These are phyloP conservation scores for Zelleria hepariella DNA, from an alignment of 2,888 invertebrate species.

Conservation along the genomic window DNA sequence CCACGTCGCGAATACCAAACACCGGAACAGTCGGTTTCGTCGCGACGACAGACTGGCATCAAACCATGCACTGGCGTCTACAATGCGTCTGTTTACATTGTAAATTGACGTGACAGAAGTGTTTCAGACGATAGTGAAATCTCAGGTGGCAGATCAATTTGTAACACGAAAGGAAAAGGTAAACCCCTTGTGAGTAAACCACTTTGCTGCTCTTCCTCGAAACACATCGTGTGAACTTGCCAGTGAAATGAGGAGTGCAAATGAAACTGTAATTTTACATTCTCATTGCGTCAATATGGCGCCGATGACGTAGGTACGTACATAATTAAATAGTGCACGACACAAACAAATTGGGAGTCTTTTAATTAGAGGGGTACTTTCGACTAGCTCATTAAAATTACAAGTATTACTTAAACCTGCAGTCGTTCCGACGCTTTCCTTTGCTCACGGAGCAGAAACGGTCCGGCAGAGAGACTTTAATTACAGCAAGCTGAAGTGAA, in stretches of 20 bases:
- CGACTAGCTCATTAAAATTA: conserved; percentile 6
- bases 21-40: conserved; percentile 66
- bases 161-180: neutral
- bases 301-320: too few relatives aligned
- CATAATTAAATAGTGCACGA: neutral
- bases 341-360: neutral
- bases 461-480: conserved; percentile 26
- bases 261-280: too few relatives aligned
- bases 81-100: conserved; percentile 17
- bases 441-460: conserved; percentile 20
- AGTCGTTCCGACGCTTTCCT: conserved; percentile 20
- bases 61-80: conserved; percentile 28
- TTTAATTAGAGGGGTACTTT: conserved; percentile 2
- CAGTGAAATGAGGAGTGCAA: too few relatives aligned
- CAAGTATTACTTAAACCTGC: neutral
- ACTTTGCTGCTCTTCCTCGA: neutral
- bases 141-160: neutral
- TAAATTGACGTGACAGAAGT: neutral
- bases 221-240: neutral
- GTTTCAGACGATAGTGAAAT: neutral
- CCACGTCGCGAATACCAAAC: conserved; percentile 54
- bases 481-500: conserved; percentile 24
- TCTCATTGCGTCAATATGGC: too few relatives aligned
- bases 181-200: neutral
- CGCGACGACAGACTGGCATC: conserved; percentile 28